Evolutionary conservation across 2,113 vertebrate genomes (phyloP).

Genomic region (Cyanoderma ruficeps): DNA sequence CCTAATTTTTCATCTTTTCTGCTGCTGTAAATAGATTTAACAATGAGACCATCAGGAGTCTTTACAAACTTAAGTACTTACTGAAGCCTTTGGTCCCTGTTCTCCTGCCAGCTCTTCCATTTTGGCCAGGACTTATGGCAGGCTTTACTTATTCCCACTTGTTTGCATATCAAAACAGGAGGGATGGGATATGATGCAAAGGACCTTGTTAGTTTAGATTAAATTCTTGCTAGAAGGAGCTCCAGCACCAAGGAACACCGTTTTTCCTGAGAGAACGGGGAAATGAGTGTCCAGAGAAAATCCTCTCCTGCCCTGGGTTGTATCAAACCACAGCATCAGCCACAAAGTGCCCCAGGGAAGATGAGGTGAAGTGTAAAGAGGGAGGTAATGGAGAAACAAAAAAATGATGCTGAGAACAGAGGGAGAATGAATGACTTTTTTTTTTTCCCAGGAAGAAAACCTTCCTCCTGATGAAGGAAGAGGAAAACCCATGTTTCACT

Average conservation of each 20-base stretch:
- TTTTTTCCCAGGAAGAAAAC: neutral
- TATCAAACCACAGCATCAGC: neutral
- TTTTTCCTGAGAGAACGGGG: neutral
- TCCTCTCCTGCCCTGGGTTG: neutral
- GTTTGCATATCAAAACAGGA: neutral
- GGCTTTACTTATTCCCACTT: neutral
- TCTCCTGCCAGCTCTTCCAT: neutral
- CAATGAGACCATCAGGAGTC: neutral
- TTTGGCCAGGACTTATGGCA: fast-evolving
- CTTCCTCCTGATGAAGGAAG: neutral
- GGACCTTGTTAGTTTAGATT: neutral
- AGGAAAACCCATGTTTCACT: neutral
- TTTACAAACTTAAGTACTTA: neutral
- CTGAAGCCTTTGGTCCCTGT: neutral
- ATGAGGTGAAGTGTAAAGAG: neutral
- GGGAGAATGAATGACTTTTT: neutral
- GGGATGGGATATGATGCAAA: neutral
- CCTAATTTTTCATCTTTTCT: neutral
- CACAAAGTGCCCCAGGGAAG: neutral
- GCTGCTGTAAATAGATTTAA: neutral
- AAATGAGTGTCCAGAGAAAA: neutral
- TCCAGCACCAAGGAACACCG: neutral
- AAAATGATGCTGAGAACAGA: neutral
- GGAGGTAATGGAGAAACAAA: neutral
- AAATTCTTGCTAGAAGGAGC: neutral